Evolutionary conservation across 2,797 vertebrate genomes (phyloP), one percentile per base, ranked within the genome.

Genomic region (Megaceryle alcyon): DNA sequence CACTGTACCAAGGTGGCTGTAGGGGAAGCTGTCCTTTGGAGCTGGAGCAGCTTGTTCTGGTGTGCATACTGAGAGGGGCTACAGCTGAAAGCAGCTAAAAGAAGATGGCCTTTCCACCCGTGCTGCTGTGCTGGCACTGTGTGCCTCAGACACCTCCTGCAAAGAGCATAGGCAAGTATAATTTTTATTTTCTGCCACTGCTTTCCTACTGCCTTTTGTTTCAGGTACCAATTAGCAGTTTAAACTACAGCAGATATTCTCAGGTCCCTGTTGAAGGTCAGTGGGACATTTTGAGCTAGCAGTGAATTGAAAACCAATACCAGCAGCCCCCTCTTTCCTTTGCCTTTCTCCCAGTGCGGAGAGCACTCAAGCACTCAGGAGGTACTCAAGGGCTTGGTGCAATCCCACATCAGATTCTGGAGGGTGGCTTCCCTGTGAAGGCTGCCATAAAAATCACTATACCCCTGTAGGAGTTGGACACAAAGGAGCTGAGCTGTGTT

Each of bases 61-160:
- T 0, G 1, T 14, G n/a, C 64, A 10, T 37, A 4, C 20, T 1
- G 1, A 21, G 60, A 39, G 28, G 20, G 20, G 11, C 53, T 84
- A 19, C 79, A 64, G 69, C 78, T 63, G 43, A 43, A 68, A 39
- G 56, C 35, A 53, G 75, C 64, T 29, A 6, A 4, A 48, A 53
- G 56, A 19, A 22, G 51, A 41, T 86, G 3, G 1, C n/a, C 65
- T 76, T 69, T 41, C 13, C 64, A 13, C 12, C 35, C 1, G 1
- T 14, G 43, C 12, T 35, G 68, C 92, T 8, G 20, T 7, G 35
- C n/a, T 85, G 83, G 37, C 2, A 0, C 10, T 21, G 15, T 0
- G 1, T 0, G 0, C 68, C 37, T 60, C 44, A 35, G 61, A 14
- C 23, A 1, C 19, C 14, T 54, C 0, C 0, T 16, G 31, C n/a